Evolutionary conservation across 2,113 vertebrate species (phyloP).

Genomic region (Protobothrops mucrosquamatus): DNA sequence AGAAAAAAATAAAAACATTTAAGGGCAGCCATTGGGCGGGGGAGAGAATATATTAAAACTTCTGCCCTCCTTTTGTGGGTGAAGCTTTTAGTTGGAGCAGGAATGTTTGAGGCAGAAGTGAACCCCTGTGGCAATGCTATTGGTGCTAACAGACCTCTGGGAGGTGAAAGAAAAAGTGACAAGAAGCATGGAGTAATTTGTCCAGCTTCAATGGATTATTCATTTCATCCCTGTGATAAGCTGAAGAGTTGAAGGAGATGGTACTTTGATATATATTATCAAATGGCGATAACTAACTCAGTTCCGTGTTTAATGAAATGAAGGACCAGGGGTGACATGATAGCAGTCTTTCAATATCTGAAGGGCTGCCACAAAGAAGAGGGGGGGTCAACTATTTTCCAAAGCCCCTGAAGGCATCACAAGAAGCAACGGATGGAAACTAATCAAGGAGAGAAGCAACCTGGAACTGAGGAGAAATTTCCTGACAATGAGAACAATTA

Average conservation of each 20-base stretch:
- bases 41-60: conserved; percentile 51
- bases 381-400: not conserved
- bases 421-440: not conserved
- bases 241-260: not conserved
- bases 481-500: not conserved
- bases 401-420: not conserved
- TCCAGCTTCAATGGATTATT: conserved; percentile 14
- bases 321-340: not conserved
- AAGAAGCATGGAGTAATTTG: conserved; percentile 15
- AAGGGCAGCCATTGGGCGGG: conserved; percentile 58
- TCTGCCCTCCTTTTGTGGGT: conserved; percentile 44
- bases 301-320: not conserved
- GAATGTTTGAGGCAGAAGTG: conserved; percentile 60
- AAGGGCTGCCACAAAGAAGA: not conserved
- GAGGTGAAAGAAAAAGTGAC: conserved; percentile 52
- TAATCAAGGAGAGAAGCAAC: not conserved
- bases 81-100: conserved; percentile 43
- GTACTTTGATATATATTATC: not conserved
- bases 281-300: not conserved
- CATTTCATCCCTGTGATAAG: not conserved
- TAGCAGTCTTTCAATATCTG: not conserved
- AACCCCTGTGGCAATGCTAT: conserved; percentile 42
- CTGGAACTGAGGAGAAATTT: not conserved
- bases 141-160: conserved; percentile 56
- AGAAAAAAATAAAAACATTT: conserved; percentile 22